Percentiles rank a stretch among this genome's conserved stretches.
These are phyloP conservation scores for Myxocyprinus asiaticus DNA, from an alignment of 2,113 vertebrate species.

Conservation along the genomic window DNA sequence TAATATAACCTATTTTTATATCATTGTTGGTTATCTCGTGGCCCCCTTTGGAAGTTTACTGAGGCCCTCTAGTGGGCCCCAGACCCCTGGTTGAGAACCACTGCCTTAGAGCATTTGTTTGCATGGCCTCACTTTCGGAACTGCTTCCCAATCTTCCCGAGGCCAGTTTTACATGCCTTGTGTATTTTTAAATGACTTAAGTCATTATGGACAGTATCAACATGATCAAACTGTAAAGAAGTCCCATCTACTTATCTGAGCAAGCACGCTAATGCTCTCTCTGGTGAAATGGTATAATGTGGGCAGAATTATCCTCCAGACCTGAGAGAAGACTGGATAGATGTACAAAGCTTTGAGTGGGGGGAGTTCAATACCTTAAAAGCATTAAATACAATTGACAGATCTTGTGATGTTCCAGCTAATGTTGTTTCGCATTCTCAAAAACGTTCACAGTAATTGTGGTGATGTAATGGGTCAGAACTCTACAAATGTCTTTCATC, in stretches of 20 bases:
- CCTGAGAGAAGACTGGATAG: not conserved
- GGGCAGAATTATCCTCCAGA: not conserved
- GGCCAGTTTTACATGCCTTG: slow-evolving; percentile 26
- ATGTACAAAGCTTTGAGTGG: slow-evolving; percentile 12
- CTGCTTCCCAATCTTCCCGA: no score
- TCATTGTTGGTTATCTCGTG: no score
- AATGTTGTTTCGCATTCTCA: slow-evolving; percentile 1
- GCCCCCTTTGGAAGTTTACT: no score
- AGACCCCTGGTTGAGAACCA: no score
- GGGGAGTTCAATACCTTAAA: slow-evolving; percentile 14
- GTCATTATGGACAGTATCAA: slow-evolving; percentile 17
- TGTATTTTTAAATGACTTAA: slow-evolving; percentile 27
- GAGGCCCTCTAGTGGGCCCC: no score
- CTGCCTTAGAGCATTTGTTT: no score
- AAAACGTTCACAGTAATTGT: slow-evolving; percentile 18
- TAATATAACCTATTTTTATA: no score
- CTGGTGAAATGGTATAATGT: not conserved
- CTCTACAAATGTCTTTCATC: slow-evolving; percentile 8
- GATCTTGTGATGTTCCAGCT: not conserved
- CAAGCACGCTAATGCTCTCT: not conserved
- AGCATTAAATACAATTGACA: slow-evolving; percentile 7
- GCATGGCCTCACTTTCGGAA: no score
- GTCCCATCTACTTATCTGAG: slow-evolving; percentile 40
- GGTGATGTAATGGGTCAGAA: slow-evolving; percentile 8
- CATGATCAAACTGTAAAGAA: slow-evolving; percentile 49